These are phyloP conservation scores for Kobus ellipsiprymnus DNA, from an alignment of 2,113 vertebrate genomes.

Conservation along the genomic window DNA sequence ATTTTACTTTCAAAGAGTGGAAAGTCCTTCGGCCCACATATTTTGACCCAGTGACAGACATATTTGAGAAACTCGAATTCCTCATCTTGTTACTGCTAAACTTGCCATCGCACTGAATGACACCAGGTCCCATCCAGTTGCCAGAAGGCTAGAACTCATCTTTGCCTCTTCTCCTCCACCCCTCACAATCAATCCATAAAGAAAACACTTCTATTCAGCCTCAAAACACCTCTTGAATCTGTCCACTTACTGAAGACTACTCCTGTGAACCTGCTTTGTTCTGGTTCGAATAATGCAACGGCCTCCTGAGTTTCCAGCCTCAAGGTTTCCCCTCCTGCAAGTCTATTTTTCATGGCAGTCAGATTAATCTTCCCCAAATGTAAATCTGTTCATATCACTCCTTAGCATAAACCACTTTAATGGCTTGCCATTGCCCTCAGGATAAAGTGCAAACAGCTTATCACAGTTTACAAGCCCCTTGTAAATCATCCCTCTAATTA, in stretches of 20 bases:
- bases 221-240: background rate
- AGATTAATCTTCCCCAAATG: slow-evolving; percentile 35
- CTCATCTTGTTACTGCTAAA: background rate
- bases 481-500: slow-evolving; percentile 31
- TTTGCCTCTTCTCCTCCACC: background rate
- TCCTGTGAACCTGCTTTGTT: background rate
- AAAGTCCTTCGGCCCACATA: background rate
- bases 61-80: background rate
- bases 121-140: background rate
- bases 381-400: slow-evolving; percentile 30
- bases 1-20: background rate
- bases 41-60: background rate
- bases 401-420: slow-evolving; percentile 33
- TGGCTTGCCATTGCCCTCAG: slow-evolving; percentile 3
- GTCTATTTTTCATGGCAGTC: background rate
- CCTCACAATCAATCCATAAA: background rate
- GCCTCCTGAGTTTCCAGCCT: background rate
- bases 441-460: slow-evolving; percentile 25
- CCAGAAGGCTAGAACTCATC: background rate
- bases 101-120: background rate
- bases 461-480: background rate
- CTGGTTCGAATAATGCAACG: background rate
- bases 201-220: background rate
- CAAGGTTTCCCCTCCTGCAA: background rate
- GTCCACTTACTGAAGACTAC: background rate